These are phyloP conservation scores for Hypena proboscidalis DNA, from an alignment of 2,888 invertebrate species.

Conservation along the genomic window DNA sequence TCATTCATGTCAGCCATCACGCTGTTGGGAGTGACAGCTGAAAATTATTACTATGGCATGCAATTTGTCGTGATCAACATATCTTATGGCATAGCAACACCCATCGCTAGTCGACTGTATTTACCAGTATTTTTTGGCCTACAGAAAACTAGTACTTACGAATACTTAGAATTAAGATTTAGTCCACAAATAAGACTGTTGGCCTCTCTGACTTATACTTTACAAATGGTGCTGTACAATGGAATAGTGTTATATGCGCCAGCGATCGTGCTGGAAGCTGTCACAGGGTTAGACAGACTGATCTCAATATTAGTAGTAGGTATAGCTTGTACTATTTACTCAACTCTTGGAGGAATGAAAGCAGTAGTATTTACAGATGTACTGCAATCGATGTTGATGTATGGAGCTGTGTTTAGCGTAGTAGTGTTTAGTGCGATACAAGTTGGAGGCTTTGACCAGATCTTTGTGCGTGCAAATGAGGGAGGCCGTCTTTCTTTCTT, in stretches of 20 bases:
- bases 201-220: slow-evolving; percentile 93
- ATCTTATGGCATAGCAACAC: slow-evolving; percentile 90
- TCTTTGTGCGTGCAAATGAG: slow-evolving; percentile 89
- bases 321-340: slow-evolving; percentile 93
- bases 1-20: slow-evolving; percentile 97
- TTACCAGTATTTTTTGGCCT: slow-evolving; percentile 94
- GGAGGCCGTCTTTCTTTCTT: slow-evolving; percentile 89
- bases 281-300: slow-evolving; percentile 91
- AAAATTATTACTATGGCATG: slow-evolving; percentile 93
- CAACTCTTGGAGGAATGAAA: slow-evolving; percentile 95
- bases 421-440: slow-evolving; percentile 90
- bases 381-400: slow-evolving; percentile 94
- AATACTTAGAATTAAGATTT: slow-evolving; percentile 96
- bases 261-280: slow-evolving; percentile 94
- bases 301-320: slow-evolving; percentile 91
- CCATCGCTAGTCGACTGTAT: slow-evolving; percentile 91
- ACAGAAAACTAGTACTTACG: slow-evolving; percentile 94
- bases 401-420: slow-evolving; percentile 91
- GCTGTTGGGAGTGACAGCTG: slow-evolving; percentile 94
- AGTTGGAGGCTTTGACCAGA: slow-evolving; percentile 88
- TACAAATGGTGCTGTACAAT: slow-evolving; percentile 96
- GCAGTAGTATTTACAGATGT: slow-evolving; percentile 95
- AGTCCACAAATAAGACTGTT: slow-evolving; percentile 90
- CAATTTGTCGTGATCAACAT: slow-evolving; percentile 92
- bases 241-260: slow-evolving; percentile 98